Conservation (phyloP, 2,113 vertebrate species). For the Bos indicus region DNA sequence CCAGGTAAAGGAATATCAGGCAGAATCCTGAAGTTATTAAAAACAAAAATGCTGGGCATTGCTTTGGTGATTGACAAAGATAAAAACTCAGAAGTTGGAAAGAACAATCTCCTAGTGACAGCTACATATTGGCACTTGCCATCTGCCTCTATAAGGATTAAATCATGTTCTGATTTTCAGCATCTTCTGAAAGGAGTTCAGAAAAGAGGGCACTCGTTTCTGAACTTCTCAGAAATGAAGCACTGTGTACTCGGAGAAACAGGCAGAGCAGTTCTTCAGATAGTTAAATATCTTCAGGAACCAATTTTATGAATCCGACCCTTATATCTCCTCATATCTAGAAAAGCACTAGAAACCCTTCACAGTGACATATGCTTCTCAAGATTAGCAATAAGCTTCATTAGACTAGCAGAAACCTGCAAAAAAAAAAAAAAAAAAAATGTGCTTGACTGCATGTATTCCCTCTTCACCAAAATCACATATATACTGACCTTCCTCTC, state of each 20-base stretch:
- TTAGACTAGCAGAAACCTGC: background rate
- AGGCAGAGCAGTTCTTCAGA: background rate
- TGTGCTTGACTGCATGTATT: background rate
- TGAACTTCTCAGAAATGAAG: background rate
- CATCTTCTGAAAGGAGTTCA: background rate
- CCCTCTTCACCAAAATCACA: background rate
- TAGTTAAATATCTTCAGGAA: background rate
- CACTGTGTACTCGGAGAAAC: background rate
- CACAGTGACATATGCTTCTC: background rate
- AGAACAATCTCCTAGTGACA: background rate
- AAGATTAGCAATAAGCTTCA: background rate
- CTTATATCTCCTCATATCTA: background rate
- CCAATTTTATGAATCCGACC: background rate
- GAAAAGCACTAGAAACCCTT: background rate
- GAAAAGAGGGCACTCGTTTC: background rate
- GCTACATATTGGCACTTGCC: background rate
- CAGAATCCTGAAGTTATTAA: background rate
- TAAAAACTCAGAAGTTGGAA: background rate
- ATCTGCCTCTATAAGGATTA: background rate
- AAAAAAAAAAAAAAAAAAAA: background rate
- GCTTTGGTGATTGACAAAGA: background rate
- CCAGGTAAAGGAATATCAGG: background rate
- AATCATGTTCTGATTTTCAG: background rate
- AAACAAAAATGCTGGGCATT: background rate
- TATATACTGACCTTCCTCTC: background rate